Conservation (phyloP, 2,797 vertebrate genomes). For the Macroramphosus scolopax region DNA sequence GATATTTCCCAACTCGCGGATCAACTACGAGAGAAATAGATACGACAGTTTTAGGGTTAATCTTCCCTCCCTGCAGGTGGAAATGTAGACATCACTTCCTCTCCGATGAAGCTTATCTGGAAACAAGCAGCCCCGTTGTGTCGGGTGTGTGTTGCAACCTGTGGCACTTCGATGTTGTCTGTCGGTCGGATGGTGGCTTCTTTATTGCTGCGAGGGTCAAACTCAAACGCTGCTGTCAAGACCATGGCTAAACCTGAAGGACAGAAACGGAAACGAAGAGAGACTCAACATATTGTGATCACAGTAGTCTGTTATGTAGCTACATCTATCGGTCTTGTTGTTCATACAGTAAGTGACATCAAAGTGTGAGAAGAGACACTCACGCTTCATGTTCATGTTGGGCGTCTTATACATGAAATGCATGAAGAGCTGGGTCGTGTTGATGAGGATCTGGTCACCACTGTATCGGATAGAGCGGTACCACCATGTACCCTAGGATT, state of each 20-base stretch:
- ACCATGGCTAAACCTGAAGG: conserved; percentile 92
- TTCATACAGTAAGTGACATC: too few species aligned
- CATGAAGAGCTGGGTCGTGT: conserved; percentile 97
- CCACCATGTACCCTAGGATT: conserved; percentile 95
- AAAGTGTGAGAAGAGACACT: conserved; percentile 75
- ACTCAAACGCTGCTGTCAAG: conserved; percentile 95
- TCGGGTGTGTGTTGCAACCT: conserved; percentile 79
- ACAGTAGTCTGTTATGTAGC: too few species aligned
- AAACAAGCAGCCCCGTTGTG: too few species aligned
- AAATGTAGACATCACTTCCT: too few species aligned
- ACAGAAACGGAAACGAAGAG: too few species aligned
- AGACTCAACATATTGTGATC: too few species aligned
- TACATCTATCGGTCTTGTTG: too few species aligned
- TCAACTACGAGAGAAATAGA: conserved; percentile 77
- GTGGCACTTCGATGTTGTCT: conserved; percentile 96
- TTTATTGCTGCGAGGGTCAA: conserved; percentile 98
- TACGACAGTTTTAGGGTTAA: too few species aligned
- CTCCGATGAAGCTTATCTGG: too few species aligned
- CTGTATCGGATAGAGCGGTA: conserved; percentile 98
- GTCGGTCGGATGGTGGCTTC: conserved; percentile 95
- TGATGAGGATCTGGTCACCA: conserved; percentile 98
- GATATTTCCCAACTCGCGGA: conserved; percentile 96
- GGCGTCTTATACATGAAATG: conserved; percentile 98
- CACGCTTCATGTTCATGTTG: conserved; percentile 99
- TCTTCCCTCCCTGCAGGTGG: too few species aligned